Base-by-base conservation (phyloP, 1,140 invertebrate genomes). In the Danaus plexippus region DNA sequence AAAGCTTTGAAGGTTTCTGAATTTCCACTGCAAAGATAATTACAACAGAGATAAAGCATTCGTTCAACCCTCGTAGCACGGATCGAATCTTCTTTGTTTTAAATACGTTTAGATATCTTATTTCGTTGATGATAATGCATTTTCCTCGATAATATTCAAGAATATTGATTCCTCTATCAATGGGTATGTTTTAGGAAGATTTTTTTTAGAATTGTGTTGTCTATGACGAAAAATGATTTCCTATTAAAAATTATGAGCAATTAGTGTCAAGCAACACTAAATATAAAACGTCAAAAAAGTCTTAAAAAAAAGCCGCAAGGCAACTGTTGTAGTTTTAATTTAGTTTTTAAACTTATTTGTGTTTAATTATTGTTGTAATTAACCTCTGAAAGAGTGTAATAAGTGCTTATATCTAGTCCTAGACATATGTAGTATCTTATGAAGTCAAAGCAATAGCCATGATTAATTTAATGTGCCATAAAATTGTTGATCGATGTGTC, bases 231-330 rank as follows among this genome's bases (percentile, higher is more conserved):
- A 70, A 73, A 75, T 75, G 67, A 69, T 76, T 77, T 79, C 79
- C 73, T 61, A 70, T 72, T 76, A 71, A 69, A 74, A 77, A 71
- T 77, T 75, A 80, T 79, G 75, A 76, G 71, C 76, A 85, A 85
- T 85, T 81, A 87, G 73, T 69, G 71, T 78, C 74, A 85, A 78
- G 80, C 80, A 87, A 84, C 80, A 84, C 84, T 75, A 74, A 75
- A 75, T 80, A 77, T 73, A 74, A 84, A 83, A 83, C 69, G 79
- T 84, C 80, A 84, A 84, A 82, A 82, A 81, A 81, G 58, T 62
- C 50, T 54, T 43, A 64, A 72, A 72, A 79, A 80, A 80, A 75
- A 75, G 78, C 80, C 76, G 79, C 71, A 84, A 70, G 75, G 71
- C 75, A 50, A 66, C 54, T 63, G 63, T 80, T 66, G 61, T 81